A percentile compares a stretch with the other conserved stretches of the same genome.
phyloP scores from a whole-genome alignment of 37 sponge, comb jelly and placozoan genomes.

The Petrosia ficiformis region DNA sequence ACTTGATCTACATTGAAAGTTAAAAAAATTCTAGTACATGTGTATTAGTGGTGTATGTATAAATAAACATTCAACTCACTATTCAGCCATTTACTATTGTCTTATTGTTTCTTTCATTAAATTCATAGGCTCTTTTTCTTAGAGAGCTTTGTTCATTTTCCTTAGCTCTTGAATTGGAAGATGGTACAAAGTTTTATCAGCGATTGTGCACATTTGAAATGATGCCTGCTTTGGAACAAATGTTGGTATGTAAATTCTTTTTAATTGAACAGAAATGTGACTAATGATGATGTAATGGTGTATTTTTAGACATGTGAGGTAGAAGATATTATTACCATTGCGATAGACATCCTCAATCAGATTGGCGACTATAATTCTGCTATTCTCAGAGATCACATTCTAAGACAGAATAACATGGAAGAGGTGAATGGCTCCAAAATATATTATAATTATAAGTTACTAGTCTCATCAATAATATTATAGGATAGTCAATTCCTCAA shows the following conservation, averaged over 20 bases:
- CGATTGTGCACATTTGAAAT: constrained; percentile 45
- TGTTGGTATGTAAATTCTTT: constrained; percentile 48
- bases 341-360: constrained; percentile 75
- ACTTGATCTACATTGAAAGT: too few species aligned
- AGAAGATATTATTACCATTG: constrained; percentile 43
- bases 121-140: constrained; percentile 31
- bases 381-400: constrained; percentile 56
- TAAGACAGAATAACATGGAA: constrained; percentile 17
- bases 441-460: too few species aligned
- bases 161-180: constrained; percentile 28
- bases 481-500: constrained; percentile 81
- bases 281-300: neutral
- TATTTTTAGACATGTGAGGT: constrained; percentile 54
- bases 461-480: neutral
- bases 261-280: neutral
- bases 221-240: constrained; percentile 60
- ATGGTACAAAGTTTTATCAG: constrained; percentile 42
- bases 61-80: too few species aligned
- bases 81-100: too few species aligned
- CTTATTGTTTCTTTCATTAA: too few species aligned
- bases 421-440: neutral
- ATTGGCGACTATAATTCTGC: constrained; percentile 54
- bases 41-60: too few species aligned
- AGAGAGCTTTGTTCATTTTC: constrained; percentile 37
- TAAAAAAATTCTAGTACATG: too few species aligned